Evolutionary conservation across 1,140 invertebrate genomes (phyloP).

Genomic region (Drosophila auraria): DNA sequence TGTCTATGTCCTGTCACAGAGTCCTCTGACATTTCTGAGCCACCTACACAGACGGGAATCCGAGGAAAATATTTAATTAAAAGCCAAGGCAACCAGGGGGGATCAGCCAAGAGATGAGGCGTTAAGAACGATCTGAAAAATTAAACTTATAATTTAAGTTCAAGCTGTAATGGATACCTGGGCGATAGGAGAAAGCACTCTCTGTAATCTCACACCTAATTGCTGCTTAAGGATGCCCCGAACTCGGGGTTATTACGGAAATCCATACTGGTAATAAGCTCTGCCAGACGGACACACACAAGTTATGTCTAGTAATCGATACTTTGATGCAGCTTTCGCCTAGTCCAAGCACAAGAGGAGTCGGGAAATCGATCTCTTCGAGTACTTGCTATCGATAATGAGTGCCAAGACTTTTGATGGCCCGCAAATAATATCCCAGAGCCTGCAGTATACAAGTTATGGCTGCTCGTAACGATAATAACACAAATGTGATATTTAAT

Average conservation of each 20-base stretch:
- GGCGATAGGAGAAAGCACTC: constrained; percentile 4
- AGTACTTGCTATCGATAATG: constrained; percentile 43
- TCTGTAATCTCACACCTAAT: not conserved
- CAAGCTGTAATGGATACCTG: constrained; percentile 7
- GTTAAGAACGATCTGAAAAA: constrained; percentile 4
- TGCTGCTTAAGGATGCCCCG: not conserved
- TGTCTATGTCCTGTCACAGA: constrained; percentile 46
- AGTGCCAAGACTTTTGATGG: constrained; percentile 13
- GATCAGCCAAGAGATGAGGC: constrained; percentile 13
- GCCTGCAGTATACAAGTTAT: not conserved
- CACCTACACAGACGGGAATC: constrained; percentile 10
- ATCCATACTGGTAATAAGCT: constrained; percentile 7
- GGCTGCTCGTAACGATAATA: not conserved
- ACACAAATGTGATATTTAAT: not conserved
- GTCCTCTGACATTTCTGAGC: constrained; percentile 31
- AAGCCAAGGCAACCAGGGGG: constrained; percentile 19
- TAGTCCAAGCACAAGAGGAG: no score
- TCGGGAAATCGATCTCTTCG: constrained; percentile 26
- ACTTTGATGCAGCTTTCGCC: not conserved
- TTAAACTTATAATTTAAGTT: not conserved
- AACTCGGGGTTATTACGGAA: not conserved
- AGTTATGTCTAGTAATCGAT: constrained; percentile 17
- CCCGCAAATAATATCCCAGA: constrained; percentile 28
- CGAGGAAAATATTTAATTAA: constrained; percentile 48
- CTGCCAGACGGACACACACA: not conserved